A percentile compares a stretch with the other conserved stretches of the same genome.
These are phyloP conservation scores for Anguilla rostrata DNA, from an alignment of 2,113 vertebrate genomes.

Conservation along the genomic window DNA sequence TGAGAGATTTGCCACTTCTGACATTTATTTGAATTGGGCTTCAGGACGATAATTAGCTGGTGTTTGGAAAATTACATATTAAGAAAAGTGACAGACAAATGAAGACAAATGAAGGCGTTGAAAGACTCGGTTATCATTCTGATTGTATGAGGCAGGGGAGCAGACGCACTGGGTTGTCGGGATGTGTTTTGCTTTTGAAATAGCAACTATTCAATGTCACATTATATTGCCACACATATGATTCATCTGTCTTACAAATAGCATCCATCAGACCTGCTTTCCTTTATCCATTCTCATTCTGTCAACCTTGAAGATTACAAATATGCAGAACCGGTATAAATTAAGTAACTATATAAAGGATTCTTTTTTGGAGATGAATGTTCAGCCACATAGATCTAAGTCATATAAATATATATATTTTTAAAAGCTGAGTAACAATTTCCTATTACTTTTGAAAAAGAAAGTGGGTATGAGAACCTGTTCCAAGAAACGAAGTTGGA, in stretches of 20 bases:
- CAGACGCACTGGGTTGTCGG: neutral
- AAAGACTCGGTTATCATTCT: neutral
- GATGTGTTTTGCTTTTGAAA: neutral
- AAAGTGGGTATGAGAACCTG: neutral
- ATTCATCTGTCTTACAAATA: neutral
- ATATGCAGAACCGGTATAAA: neutral
- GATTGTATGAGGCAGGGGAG: neutral
- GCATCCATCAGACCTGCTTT: neutral
- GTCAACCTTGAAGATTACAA: neutral
- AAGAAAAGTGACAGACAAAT: neutral
- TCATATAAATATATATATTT: neutral
- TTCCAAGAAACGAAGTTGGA: no score
- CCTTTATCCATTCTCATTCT: neutral
- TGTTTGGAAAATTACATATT: neutral
- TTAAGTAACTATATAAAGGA: neutral
- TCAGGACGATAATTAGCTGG: neutral
- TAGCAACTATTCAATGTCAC: neutral
- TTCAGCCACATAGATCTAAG: neutral
- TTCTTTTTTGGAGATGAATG: neutral
- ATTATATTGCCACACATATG: neutral
- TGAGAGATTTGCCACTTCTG: neutral
- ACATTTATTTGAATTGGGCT: neutral
- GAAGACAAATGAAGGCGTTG: neutral
- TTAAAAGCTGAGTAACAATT: neutral
- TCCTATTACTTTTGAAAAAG: neutral